Percentiles rank a stretch among this genome's conserved stretches.
These are phyloP conservation scores for Euphonia xanthogaster DNA, from an alignment of 2,797 vertebrate species.

Conservation along the genomic window DNA sequence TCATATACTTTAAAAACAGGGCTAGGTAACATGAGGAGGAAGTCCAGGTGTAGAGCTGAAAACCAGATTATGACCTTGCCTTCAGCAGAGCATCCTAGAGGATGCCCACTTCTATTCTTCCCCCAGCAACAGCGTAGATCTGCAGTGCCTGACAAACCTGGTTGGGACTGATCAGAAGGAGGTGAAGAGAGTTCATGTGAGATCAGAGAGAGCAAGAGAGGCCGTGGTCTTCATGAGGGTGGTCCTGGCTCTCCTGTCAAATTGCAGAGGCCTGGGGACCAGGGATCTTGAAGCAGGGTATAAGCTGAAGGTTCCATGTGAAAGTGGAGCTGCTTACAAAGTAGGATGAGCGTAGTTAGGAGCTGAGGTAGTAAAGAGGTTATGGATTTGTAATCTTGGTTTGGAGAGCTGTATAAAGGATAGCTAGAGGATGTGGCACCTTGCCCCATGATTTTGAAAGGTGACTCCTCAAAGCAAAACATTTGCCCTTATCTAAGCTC, in stretches of 20 bases:
- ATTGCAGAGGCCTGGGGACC: neutral
- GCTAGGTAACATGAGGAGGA: neutral
- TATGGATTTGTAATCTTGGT: neutral
- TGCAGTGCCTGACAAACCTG: neutral
- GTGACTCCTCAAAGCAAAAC: neutral
- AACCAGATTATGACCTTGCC: neutral
- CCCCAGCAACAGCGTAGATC: neutral
- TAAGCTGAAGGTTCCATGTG: neutral
- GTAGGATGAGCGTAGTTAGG: neutral
- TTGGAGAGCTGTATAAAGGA: neutral
- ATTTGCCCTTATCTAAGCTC: neutral
- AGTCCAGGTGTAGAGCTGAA: neutral
- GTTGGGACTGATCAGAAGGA: neutral
- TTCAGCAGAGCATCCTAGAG: neutral
- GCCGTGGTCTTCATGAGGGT: neutral
- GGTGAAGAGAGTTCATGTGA: neutral
- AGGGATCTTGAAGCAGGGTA: neutral
- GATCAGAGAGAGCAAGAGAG: neutral
- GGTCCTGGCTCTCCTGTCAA: neutral
- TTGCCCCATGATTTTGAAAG: neutral
- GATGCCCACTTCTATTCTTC: accelerated
- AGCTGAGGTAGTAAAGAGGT: neutral
- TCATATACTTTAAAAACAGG: neutral
- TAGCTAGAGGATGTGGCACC: neutral
- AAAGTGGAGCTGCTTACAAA: accelerated